A percentile compares a stretch with the other conserved stretches of the same genome.
Evolutionary conservation across 2,113 vertebrate species (phyloP).

Genomic region (Phaetusa simplex): DNA sequence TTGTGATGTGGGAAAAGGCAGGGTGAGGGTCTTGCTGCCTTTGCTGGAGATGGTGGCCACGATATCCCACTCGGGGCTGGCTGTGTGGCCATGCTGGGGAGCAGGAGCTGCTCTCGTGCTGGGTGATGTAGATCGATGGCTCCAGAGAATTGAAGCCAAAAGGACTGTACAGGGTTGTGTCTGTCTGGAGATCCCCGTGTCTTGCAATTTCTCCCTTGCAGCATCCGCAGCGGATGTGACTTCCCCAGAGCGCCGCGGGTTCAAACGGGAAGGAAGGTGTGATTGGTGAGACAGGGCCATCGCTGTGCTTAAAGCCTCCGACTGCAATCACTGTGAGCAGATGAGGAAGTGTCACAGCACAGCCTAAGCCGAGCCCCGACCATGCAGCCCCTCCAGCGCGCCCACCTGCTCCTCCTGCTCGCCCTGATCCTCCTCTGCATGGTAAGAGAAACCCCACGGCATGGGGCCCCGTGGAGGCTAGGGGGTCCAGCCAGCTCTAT

Average conservation of each 20-base stretch:
- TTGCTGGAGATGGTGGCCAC: background rate
- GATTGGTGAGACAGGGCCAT: background rate
- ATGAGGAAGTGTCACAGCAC: background rate
- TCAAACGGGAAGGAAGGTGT: background rate
- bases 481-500: background rate
- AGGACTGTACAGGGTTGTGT: accelerated
- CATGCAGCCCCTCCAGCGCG: background rate
- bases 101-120: accelerated
- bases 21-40: accelerated
- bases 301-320: accelerated
- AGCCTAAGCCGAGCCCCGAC: accelerated
- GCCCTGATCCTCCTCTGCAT: background rate
- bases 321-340: accelerated
- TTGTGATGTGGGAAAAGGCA: background rate
- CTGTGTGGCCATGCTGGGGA: accelerated
- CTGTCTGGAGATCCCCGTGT: accelerated
- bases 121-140: accelerated
- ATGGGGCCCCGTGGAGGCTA: accelerated
- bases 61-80: accelerated
- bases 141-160: accelerated
- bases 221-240: accelerated
- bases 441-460: background rate
- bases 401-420: background rate
- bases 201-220: accelerated
- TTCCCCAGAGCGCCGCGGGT: accelerated